Evolutionary conservation across 1,140 invertebrate species (phyloP).

Genomic region (Scaptomyza pallida): DNA sequence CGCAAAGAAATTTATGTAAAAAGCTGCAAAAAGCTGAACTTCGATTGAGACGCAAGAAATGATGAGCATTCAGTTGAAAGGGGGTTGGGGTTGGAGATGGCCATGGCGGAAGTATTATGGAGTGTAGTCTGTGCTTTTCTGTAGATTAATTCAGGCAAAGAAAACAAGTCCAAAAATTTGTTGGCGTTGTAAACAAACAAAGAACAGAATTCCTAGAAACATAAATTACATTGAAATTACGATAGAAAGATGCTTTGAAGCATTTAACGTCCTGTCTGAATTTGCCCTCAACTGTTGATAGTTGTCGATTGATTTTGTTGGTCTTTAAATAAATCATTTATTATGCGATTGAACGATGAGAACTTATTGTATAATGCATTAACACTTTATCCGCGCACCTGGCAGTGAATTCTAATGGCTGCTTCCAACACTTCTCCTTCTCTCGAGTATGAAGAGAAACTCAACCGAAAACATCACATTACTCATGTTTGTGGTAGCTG

Average conservation of each 20-base stretch:
- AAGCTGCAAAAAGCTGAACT: slow-evolving; percentile 49
- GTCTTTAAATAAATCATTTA: slow-evolving; percentile 50
- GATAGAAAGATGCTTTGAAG: neutral
- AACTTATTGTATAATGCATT: slow-evolving; percentile 62
- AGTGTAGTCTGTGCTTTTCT: slow-evolving; percentile 53
- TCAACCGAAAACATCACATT: slow-evolving; percentile 61
- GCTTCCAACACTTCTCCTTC: neutral
- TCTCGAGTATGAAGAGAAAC: slow-evolving; percentile 8
- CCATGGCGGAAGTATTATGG: neutral
- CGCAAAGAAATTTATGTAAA: slow-evolving; percentile 69
- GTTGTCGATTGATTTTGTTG: slow-evolving; percentile 62
- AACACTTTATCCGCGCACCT: slow-evolving; percentile 59
- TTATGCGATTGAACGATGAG: slow-evolving; percentile 1
- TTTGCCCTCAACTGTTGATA: slow-evolving; percentile 25
- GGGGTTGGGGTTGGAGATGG: neutral
- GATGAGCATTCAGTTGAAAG: slow-evolving; percentile 31
- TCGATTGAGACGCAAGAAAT: slow-evolving; percentile 53
- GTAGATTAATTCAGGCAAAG: slow-evolving; percentile 67
- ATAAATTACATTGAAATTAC: slow-evolving; percentile 43
- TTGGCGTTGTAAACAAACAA: slow-evolving; percentile 37
- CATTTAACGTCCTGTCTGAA: slow-evolving; percentile 38
- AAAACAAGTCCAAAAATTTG: slow-evolving; percentile 39
- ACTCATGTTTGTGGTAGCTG: slow-evolving; percentile 74
- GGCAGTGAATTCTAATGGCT: slow-evolving; percentile 28
- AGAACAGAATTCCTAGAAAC: slow-evolving; percentile 15